Conservation (phyloP, 2,888 invertebrate genomes). For the Agonum fuliginosum region DNA sequence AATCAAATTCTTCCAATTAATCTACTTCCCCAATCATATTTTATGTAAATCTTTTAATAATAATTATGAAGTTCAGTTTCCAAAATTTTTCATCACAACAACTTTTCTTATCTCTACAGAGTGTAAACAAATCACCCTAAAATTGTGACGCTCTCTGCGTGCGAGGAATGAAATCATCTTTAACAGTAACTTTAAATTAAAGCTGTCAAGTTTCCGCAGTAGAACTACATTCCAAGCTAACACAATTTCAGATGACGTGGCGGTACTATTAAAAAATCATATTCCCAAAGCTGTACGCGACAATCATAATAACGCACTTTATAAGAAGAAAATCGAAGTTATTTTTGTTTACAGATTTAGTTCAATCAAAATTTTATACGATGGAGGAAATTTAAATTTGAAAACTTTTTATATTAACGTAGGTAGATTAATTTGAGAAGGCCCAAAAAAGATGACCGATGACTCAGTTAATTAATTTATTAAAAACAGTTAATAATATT, state of each 20-base stretch:
- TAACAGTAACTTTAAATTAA: conserved; percentile 5
- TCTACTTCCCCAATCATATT: too few species aligned
- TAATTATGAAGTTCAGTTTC: too few species aligned
- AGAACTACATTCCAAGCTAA: conserved; percentile 61
- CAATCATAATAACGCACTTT: conserved; percentile 58
- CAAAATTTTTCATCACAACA: too few species aligned
- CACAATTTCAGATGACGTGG: conserved; percentile 65
- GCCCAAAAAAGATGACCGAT: background rate
- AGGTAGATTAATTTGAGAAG: background rate
- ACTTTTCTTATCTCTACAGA: background rate
- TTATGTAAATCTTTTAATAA: too few species aligned
- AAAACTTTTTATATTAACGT: conserved; percentile 15
- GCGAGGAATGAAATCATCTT: conserved; percentile 13
- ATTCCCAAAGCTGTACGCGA: conserved; percentile 62
- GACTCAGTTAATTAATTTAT: background rate
- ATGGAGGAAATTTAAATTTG: background rate
- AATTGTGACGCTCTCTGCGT: conserved; percentile 1
- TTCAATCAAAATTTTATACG: conserved; percentile 22
- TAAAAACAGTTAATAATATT: background rate
- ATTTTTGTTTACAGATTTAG: conserved; percentile 39
- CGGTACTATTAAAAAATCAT: conserved; percentile 66
- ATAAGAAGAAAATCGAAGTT: conserved; percentile 13
- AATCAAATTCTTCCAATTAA: too few species aligned
- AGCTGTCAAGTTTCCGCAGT: conserved; percentile 46
- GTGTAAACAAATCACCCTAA: background rate